Base-by-base conservation (phyloP, 2,113 vertebrate genomes). In the Apaloderma vittatum region DNA sequence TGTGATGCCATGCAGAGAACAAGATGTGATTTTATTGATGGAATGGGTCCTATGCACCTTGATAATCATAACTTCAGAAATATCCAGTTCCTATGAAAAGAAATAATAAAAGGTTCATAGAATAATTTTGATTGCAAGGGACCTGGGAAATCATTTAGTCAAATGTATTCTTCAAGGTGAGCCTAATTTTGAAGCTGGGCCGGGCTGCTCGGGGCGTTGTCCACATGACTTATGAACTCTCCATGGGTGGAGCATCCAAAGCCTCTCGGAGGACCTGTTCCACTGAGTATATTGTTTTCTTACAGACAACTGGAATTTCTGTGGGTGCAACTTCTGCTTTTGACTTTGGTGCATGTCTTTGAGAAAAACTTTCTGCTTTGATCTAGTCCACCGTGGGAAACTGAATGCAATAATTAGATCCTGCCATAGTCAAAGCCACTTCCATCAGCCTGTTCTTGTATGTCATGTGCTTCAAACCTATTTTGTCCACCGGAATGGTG, bases 1-100 rank as follows among this genome's bases (percentile, higher is more conserved):
- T 0, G 0, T 27, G 18, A 43, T 80, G 63, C 45, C 73, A 19
- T 37, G 62, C 79, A 70, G 49, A 67, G 34, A 37, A 4, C 26
- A 70, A 88, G 67, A 77, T 73, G 18, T 27, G 70, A 3, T 91
- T 86, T 65, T 83, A 40, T 52, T 72, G 68, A 36, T 27, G 24
- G 58, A 86, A 57, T 0, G 0, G 12, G 48, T 96, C 36, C 9
- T 22, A 1, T 86, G 30, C 65, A 92, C 37, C 26, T 59, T 88
- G 18, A 7, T 79, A 73, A 24, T 67, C 71, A 75, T 76, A 52
- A 43, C 19, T 79, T 82, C 30, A 40, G 46, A 73, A 88, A 74
- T 54, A 48, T 17, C 34, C 11, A 8, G 18, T 61, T 93, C 40
- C 30, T 14, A 2, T 62, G 62, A 52, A 46, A 93, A 72, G 23